These are phyloP conservation scores for Gymnopithys bicolor DNA, from an alignment of 2,797 vertebrate species.

Conservation along the genomic window DNA sequence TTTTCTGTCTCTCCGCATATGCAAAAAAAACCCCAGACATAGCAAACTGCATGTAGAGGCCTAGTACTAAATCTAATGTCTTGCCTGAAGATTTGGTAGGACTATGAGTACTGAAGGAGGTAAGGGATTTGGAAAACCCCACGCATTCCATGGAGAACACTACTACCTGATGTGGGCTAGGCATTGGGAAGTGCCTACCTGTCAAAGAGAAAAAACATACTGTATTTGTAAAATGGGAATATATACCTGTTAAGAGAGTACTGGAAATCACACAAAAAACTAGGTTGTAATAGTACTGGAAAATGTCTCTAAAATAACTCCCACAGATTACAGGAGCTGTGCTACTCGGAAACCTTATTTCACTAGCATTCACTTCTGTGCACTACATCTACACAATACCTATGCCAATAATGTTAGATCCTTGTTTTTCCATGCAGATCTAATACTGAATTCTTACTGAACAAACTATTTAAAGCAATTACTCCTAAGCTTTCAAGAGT, in stretches of 20 bases:
- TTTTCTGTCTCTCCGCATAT: slow-evolving; percentile 68
- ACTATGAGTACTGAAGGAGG: slow-evolving; percentile 82
- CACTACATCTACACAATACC: not conserved
- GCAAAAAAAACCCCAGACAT: slow-evolving; percentile 60
- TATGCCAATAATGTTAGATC: not conserved
- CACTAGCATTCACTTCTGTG: not conserved
- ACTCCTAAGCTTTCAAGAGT: not conserved
- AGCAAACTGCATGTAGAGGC: slow-evolving; percentile 71
- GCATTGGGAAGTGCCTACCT: slow-evolving; percentile 85
- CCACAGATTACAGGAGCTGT: not conserved
- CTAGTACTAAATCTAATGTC: slow-evolving; percentile 80
- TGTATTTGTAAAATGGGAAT: slow-evolving; percentile 71
- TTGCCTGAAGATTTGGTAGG: slow-evolving; percentile 84
- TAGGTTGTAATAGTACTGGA: not conserved
- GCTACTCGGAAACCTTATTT: not conserved
- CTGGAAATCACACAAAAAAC: not conserved
- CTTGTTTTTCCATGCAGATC: not conserved
- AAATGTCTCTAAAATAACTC: not conserved
- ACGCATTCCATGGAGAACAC: slow-evolving; percentile 87
- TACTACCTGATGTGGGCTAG: slow-evolving; percentile 85
- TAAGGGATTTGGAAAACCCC: slow-evolving; percentile 85
- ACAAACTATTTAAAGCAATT: not conserved
- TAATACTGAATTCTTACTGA: not conserved
- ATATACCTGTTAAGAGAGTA: slow-evolving; percentile 13
- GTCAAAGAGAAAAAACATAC: slow-evolving; percentile 82